These are phyloP conservation scores for Augochlora pura DNA, from an alignment of 1,140 invertebrate species.

Conservation along the genomic window DNA sequence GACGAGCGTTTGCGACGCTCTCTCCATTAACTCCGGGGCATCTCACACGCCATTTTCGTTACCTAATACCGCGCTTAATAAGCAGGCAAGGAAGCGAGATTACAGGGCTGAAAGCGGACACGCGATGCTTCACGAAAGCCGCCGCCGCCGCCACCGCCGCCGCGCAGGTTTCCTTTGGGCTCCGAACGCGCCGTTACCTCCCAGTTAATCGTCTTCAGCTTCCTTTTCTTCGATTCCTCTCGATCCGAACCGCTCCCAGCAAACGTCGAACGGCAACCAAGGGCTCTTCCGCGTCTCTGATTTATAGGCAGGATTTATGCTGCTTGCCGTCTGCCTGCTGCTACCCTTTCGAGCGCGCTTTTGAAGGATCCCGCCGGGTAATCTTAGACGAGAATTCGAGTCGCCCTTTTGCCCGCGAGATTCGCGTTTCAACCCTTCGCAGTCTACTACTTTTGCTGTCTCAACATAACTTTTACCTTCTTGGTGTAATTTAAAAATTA, in stretches of 20 bases:
- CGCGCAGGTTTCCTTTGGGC: not conserved
- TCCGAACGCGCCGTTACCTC: not conserved
- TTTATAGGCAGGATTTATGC: constrained; percentile 1
- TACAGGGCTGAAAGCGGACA: not conserved
- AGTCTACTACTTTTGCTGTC: no score
- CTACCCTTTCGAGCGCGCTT: not conserved
- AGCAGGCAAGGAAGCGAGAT: not conserved
- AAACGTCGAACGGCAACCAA: constrained; percentile 1
- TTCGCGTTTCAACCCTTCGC: no score
- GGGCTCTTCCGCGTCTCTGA: not conserved
- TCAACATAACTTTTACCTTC: no score
- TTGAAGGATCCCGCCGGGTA: not conserved
- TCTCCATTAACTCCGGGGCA: not conserved
- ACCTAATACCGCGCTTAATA: constrained; percentile 20
- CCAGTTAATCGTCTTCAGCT: constrained; percentile 1
- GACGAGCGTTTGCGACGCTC: not conserved
- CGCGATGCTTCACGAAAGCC: not conserved
- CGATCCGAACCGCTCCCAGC: not conserved
- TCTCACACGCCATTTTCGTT: not conserved
- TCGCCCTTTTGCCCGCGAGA: not conserved
- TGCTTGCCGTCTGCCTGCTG: not conserved
- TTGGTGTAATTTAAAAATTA: no score
- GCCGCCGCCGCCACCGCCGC: no score
- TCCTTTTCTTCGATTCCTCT: not conserved
- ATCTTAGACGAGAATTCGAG: not conserved